Evolutionary conservation across 2,113 vertebrate species (phyloP), one percentile per base, ranked within the genome.

Genomic region (Psittacus erithacus): DNA sequence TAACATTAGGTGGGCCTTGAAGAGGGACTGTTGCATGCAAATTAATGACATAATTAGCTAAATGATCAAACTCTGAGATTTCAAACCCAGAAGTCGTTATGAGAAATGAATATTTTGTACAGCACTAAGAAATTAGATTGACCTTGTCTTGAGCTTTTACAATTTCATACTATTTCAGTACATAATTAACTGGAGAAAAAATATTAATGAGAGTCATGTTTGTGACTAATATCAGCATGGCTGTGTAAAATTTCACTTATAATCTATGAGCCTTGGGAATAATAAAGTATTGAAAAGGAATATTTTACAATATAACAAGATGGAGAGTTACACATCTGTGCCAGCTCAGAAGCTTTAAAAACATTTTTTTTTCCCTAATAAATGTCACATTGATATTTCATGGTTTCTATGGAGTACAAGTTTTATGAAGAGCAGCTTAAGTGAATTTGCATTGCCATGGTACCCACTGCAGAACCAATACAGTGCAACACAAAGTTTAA

Each of bases 101-200:
- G 62, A 81, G 64, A 94, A 95, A 76, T 67, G 0, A 59, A 60
- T 91, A 52, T 80, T 93, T 95, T 87, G 71, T 92, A 73, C n/a
- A 79, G 65, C 63, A 80, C 85, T 89, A 93, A 88, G 70, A 87
- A 97, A 97, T 74, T 75, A 94, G 75, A 95, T 27, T 75, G 90
- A 93, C 88, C 88, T 95, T 75, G 77, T 97, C 88, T 82, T 52
- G 69, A 77, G 57, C 35, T 82, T 93, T 67, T 79, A 74, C 76
- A 85, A 69, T 88, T 94, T 96, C 89, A 79, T 25, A 49, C 41
- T 59, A 50, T 77, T 76, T 95, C 79, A 93, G 65, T 59, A 53
- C 49, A 46, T 77, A 73, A 94, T 84, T 91, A 76, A 62, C 31
- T 85, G 44, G 16, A 93, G 39, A 85, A 81, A 93, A 86, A 92